Evolutionary conservation across 37 sponge, comb jelly and placozoan species (phyloP).

Genomic region (Ianthella basta): DNA sequence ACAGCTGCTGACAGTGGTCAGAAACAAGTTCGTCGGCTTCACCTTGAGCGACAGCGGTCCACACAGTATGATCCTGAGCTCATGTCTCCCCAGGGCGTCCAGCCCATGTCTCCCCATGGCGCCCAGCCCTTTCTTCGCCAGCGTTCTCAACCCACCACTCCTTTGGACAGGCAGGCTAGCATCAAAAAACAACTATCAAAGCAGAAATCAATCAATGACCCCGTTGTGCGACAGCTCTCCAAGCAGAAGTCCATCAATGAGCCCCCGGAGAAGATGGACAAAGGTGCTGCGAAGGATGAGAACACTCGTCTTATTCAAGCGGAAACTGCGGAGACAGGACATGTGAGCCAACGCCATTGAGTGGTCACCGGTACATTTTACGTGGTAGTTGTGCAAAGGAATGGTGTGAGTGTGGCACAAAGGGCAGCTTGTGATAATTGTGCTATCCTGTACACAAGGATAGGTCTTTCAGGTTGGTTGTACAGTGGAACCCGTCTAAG

Average conservation of each 20-base stretch:
- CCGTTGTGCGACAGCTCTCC: background rate
- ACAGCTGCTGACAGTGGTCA: background rate
- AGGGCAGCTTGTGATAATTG: no score
- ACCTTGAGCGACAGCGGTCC: constrained; percentile 12
- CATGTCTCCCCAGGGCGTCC: background rate
- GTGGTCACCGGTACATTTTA: no score
- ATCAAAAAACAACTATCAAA: constrained; percentile 7
- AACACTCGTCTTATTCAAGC: constrained; percentile 42
- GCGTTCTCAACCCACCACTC: no score
- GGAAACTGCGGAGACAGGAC: constrained; percentile 65
- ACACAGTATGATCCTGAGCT: background rate
- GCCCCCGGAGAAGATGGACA: background rate
- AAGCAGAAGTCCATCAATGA: constrained; percentile 15
- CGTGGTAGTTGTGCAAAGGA: no score
- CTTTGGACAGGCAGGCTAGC: background rate
- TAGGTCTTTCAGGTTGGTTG: no score
- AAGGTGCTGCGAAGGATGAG: background rate
- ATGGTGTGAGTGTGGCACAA: no score
- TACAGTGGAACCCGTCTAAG: no score
- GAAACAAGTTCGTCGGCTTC: background rate
- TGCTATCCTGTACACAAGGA: no score
- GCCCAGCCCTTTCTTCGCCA: background rate
- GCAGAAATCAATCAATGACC: constrained; percentile 25
- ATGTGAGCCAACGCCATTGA: constrained; percentile 48
- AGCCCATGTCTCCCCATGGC: no score